Evolutionary conservation across 2,797 vertebrate genomes (phyloP).

Genomic region (Myripristis jacobus): DNA sequence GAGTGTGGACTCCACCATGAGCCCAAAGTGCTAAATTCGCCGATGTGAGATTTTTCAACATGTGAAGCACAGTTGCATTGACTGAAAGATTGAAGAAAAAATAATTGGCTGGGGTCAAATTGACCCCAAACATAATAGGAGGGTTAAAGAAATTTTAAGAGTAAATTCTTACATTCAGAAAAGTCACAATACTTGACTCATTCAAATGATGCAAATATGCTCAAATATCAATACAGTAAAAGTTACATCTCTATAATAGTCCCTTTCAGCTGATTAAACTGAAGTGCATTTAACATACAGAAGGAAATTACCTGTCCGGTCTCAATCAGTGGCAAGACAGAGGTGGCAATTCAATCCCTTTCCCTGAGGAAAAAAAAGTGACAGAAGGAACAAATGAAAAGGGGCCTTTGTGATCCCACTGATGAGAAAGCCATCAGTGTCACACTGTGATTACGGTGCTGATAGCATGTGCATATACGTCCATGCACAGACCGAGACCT

Average conservation of each 20-base stretch:
- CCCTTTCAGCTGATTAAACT: too few species aligned
- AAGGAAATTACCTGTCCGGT: background rate
- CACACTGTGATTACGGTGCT: background rate
- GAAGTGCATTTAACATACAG: background rate
- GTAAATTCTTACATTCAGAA: background rate
- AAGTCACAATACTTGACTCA: background rate
- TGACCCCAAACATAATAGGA: too few species aligned
- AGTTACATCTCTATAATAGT: background rate
- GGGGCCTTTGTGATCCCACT: background rate
- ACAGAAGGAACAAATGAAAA: background rate
- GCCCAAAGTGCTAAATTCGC: too few species aligned
- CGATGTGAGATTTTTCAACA: too few species aligned
- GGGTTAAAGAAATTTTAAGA: too few species aligned
- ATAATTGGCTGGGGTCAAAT: too few species aligned
- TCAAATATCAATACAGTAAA: background rate
- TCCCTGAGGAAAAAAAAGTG: constrained; percentile 10
- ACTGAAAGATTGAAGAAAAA: too few species aligned
- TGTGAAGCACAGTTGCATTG: too few species aligned
- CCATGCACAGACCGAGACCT: background rate
- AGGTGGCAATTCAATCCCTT: background rate
- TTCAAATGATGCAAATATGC: background rate
- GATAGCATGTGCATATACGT: background rate
- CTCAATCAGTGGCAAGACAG: background rate
- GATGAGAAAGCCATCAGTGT: constrained; percentile 8
- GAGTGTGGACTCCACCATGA: too few species aligned